Evolutionary conservation across 2,888 invertebrate species (phyloP).

Genomic region (Cremastobaeus sp.): DNA sequence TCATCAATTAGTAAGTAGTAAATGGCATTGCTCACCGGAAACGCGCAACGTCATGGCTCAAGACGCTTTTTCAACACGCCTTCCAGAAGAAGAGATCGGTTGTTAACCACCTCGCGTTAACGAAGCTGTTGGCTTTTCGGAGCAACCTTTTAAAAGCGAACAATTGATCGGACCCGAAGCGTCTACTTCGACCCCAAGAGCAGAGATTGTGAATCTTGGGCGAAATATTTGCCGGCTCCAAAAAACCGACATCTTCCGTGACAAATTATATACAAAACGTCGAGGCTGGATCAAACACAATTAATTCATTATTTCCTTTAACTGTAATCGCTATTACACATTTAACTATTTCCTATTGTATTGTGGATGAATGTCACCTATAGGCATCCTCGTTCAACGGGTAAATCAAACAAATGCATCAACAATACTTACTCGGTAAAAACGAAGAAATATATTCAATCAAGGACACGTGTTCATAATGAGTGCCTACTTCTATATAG

Average conservation of each 20-base stretch:
- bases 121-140: constrained; percentile 49
- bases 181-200: no score
- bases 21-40: no score
- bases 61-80: no score
- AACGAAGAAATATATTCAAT: constrained; percentile 56
- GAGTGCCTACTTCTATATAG: constrained; percentile 22
- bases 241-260: constrained; percentile 61
- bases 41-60: no score
- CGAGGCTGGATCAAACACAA: constrained; percentile 73
- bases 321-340: constrained; percentile 70
- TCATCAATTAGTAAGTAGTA: no score
- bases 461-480: constrained; percentile 5
- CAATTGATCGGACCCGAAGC: no score
- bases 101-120: constrained; percentile 44
- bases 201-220: no score
- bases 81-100: constrained; percentile 4
- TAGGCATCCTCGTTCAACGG: constrained; percentile 57
- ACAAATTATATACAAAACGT: constrained; percentile 69
- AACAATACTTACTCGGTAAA: constrained; percentile 60
- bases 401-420: constrained; percentile 60
- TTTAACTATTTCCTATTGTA: constrained; percentile 71
- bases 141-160: no score
- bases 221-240: no score
- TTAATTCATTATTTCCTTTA: constrained; percentile 68
- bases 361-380: constrained; percentile 58